A percentile compares a stretch with the other conserved stretches of the same genome.
Evolutionary conservation across 37 sponge, comb jelly and placozoan species (phyloP).

Genomic region (Agelas oroides): DNA sequence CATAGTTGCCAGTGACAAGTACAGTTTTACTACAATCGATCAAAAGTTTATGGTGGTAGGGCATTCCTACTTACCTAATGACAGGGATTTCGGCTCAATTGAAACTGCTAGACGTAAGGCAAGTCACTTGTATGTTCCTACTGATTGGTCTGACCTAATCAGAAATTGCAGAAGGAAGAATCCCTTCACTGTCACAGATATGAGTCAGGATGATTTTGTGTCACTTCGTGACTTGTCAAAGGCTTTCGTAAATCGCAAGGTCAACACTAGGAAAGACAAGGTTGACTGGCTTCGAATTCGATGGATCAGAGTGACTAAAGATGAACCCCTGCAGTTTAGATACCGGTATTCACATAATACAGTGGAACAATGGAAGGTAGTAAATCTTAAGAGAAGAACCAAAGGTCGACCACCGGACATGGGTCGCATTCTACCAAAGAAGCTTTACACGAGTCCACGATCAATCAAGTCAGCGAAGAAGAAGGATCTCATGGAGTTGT

Average conservation of each 20-base stretch:
- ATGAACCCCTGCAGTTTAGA: slow-evolving; percentile 16
- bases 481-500: slow-evolving; percentile 24
- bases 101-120: slow-evolving; percentile 22
- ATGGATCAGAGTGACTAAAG: slow-evolving; percentile 32
- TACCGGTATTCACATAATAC: slow-evolving; percentile 28
- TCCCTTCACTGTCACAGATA: slow-evolving; percentile 28
- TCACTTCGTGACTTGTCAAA: neutral
- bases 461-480: neutral
- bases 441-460: neutral
- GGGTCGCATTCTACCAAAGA: neutral
- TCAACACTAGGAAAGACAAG: slow-evolving; percentile 14
- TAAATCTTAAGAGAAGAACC: neutral
- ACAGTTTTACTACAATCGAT: slow-evolving; percentile 17
- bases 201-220: slow-evolving; percentile 36
- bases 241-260: slow-evolving; percentile 34
- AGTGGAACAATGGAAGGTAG: slow-evolving; percentile 10
- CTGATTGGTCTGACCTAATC: slow-evolving; percentile 30
- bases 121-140: slow-evolving; percentile 30
- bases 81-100: slow-evolving; percentile 39
- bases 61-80: slow-evolving; percentile 54
- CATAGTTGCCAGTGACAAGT: slow-evolving; percentile 10
- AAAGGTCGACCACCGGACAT: neutral
- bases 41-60: slow-evolving; percentile 50
- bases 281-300: slow-evolving; percentile 34
- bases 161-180: neutral